A percentile compares a stretch with the other conserved stretches of the same genome.
Conservation (phyloP, 2,113 vertebrate genomes). For the Grus americana region DNA sequence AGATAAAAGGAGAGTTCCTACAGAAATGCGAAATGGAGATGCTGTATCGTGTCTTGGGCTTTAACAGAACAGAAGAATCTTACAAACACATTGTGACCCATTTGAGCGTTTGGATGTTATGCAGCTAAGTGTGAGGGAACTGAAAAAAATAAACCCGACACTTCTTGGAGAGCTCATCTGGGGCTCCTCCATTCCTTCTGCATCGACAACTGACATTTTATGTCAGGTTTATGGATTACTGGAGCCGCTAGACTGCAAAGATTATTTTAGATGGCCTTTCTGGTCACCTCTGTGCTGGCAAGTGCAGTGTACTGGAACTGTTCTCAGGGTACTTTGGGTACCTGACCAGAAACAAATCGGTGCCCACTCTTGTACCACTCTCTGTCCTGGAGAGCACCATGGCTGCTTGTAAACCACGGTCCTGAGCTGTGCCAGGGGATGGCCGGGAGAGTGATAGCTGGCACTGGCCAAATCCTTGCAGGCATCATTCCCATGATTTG, state of each 20-base stretch:
- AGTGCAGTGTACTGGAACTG: accelerated
- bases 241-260: not conserved
- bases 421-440: not conserved
- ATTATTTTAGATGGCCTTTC: not conserved
- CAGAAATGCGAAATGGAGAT: conserved; percentile 28
- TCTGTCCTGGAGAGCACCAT: not conserved
- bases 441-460: not conserved
- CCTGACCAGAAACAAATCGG: not conserved
- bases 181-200: not conserved
- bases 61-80: not conserved
- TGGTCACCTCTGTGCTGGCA: not conserved
- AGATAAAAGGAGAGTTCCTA: conserved; percentile 57
- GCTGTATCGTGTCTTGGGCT: not conserved
- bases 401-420: not conserved
- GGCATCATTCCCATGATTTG: not conserved
- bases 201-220: not conserved
- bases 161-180: not conserved
- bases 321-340: not conserved
- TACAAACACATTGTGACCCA: not conserved
- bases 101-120: not conserved
- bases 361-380: not conserved
- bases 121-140: not conserved
- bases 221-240: not conserved
- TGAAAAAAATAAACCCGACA: not conserved
- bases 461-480: not conserved